phyloP scores from a whole-genome alignment of 2,888 invertebrate species.

The Eilema griseolum region DNA sequence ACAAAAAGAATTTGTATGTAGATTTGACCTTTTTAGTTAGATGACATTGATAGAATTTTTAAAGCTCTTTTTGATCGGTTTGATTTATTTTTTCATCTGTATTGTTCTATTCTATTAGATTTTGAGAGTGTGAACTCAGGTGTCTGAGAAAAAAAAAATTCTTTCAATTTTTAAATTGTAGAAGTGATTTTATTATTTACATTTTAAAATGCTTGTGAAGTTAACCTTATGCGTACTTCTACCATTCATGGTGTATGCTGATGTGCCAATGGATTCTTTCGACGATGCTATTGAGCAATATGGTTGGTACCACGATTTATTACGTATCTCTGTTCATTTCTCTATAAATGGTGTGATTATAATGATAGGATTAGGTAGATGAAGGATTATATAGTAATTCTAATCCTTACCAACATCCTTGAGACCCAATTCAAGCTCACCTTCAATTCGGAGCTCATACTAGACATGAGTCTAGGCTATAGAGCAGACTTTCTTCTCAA shows the following conservation, averaged over 20 bases:
- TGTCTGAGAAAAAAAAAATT: too few relatives aligned
- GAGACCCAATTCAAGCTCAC: too few relatives aligned
- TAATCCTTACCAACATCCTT: too few relatives aligned
- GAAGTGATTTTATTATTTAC: not conserved
- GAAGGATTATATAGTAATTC: too few relatives aligned
- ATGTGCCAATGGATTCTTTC: not conserved
- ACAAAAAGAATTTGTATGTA: not conserved
- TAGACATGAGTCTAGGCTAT: too few relatives aligned
- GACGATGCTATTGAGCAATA: not conserved
- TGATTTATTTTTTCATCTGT: not conserved
- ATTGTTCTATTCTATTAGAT: not conserved
- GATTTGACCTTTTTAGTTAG: not conserved
- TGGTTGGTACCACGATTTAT: conserved; percentile 4
- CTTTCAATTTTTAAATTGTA: not conserved
- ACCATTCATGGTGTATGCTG: not conserved
- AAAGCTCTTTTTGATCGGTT: not conserved
- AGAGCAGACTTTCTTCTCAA: too few relatives aligned
- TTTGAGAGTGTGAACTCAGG: not conserved
- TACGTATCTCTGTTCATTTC: not conserved
- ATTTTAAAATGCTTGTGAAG: conserved; percentile 10
- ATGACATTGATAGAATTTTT: not conserved
- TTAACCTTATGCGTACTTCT: conserved; percentile 3
- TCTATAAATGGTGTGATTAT: not conserved
- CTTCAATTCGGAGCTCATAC: too few relatives aligned
- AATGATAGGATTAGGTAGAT: too few relatives aligned